Evolutionary conservation across 2,888 invertebrate species (phyloP).

Genomic region (Melolontha melolontha): DNA sequence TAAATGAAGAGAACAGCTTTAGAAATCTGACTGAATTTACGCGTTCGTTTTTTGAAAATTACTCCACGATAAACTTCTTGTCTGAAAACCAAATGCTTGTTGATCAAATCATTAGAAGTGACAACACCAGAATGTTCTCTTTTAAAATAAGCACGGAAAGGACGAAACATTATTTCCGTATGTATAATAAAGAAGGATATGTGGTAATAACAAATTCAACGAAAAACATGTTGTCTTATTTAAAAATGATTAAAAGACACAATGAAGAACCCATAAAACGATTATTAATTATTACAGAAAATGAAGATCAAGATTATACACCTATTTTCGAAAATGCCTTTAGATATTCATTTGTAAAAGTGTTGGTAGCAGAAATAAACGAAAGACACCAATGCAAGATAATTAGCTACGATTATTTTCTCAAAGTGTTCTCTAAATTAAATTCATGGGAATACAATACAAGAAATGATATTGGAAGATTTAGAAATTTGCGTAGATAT

Average conservation of each 20-base stretch:
- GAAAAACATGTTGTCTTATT: background rate
- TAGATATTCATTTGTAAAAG: conserved; percentile 34
- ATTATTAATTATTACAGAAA: conserved; percentile 4
- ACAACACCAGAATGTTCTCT: too few relatives aligned
- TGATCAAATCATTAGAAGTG: too few relatives aligned
- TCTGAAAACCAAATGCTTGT: too few relatives aligned
- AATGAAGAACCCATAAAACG: background rate
- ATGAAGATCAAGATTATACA: background rate
- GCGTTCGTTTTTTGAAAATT: too few relatives aligned
- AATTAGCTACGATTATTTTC: conserved; percentile 42
- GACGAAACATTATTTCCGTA: too few relatives aligned
- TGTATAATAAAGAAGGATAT: conserved; percentile 15
- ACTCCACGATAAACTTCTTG: too few relatives aligned
- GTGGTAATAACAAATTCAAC: conserved; percentile 4
- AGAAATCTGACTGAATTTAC: too few relatives aligned
- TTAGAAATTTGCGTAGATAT: conserved; percentile 41
- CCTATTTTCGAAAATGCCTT: conserved; percentile 31
- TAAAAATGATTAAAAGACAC: conserved; percentile 8
- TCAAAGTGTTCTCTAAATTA: conserved; percentile 1
- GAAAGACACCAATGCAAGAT: conserved; percentile 9
- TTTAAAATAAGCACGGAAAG: too few relatives aligned
- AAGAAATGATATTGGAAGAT: conserved; percentile 13
- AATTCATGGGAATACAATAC: conserved; percentile 21
- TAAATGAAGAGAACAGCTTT: too few relatives aligned
- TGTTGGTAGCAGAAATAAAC: conserved; percentile 27